Evolutionary conservation across 2,888 invertebrate species (phyloP).

Genomic region (Bombyx huttoni): DNA sequence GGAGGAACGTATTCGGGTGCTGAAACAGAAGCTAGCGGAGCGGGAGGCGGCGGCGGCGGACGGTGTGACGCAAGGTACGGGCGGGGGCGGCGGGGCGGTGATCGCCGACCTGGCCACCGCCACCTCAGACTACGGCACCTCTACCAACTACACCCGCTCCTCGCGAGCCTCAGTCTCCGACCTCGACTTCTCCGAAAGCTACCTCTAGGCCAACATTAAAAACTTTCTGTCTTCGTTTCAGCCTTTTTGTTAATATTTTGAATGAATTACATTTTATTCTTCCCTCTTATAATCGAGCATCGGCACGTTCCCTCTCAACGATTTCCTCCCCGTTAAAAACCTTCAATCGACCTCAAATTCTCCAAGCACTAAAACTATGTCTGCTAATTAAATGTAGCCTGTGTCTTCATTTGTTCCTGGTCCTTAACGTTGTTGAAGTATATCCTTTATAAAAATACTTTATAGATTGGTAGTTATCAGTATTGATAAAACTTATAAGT

Average conservation of each 20-base stretch:
- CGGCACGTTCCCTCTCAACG: neutral
- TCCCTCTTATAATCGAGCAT: neutral
- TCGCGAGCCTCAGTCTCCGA: slow-evolving; percentile 89
- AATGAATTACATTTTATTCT: neutral
- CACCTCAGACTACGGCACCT: slow-evolving; percentile 84
- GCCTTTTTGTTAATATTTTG: neutral
- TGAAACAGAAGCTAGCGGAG: slow-evolving; percentile 86
- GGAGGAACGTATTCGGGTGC: slow-evolving; percentile 88
- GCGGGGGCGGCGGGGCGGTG: slow-evolving; percentile 68
- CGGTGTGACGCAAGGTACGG: slow-evolving; percentile 81
- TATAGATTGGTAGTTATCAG: too few relatives aligned
- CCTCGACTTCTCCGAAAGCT: slow-evolving; percentile 90
- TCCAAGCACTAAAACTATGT: neutral
- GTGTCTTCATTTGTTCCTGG: neutral
- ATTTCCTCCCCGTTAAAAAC: neutral
- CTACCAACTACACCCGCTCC: slow-evolving; percentile 84
- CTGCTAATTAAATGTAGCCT: neutral
- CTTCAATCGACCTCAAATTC: neutral
- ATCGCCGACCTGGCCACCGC: slow-evolving; percentile 85
- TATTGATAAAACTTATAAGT: too few relatives aligned
- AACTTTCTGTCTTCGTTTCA: too few relatives aligned
- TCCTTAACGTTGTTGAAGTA: neutral
- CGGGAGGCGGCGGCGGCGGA: slow-evolving; percentile 76
- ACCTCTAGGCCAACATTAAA: slow-evolving; percentile 67
- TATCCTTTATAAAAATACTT: neutral